A percentile compares a stretch with the other conserved stretches of the same genome.
These are phyloP conservation scores for Scortum barcoo DNA, from an alignment of 2,113 vertebrate species.

Conservation along the genomic window DNA sequence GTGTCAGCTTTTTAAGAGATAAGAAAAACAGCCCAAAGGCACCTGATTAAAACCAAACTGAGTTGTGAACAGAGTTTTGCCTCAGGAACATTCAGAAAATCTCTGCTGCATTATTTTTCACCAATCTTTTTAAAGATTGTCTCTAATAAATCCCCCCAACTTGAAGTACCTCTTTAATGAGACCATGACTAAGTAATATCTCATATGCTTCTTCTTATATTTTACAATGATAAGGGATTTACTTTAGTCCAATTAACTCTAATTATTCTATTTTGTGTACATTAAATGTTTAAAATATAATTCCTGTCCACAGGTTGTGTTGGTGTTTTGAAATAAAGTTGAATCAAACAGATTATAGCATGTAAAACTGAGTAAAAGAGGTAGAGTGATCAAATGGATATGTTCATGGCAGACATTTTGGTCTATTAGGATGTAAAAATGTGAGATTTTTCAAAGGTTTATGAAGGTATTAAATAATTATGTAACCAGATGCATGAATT, in stretches of 20 bases:
- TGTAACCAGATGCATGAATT: too few relatives aligned
- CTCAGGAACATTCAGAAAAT: not conserved
- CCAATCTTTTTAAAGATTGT: not conserved
- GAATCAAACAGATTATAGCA: not conserved
- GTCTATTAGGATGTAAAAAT: not conserved
- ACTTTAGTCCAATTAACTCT: not conserved
- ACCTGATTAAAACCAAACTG: not conserved
- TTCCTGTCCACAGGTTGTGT: not conserved
- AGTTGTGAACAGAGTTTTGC: too few relatives aligned
- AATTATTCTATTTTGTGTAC: not conserved
- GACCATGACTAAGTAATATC: too few relatives aligned
- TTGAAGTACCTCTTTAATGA: not conserved
- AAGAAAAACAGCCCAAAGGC: not conserved
- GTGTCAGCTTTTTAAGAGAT: not conserved
- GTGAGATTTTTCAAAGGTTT: not conserved
- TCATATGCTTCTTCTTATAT: too few relatives aligned
- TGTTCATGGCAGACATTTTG: not conserved
- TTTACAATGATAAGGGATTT: not conserved
- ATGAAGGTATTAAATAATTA: not conserved
- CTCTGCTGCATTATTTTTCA: not conserved
- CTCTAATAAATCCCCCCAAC: not conserved
- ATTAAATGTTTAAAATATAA: not conserved
- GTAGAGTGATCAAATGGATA: not conserved
- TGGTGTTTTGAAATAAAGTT: not conserved
- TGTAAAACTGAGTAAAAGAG: not conserved